Conservation (phyloP, 2,888 invertebrate genomes). For the Cephus pulcher region DNA sequence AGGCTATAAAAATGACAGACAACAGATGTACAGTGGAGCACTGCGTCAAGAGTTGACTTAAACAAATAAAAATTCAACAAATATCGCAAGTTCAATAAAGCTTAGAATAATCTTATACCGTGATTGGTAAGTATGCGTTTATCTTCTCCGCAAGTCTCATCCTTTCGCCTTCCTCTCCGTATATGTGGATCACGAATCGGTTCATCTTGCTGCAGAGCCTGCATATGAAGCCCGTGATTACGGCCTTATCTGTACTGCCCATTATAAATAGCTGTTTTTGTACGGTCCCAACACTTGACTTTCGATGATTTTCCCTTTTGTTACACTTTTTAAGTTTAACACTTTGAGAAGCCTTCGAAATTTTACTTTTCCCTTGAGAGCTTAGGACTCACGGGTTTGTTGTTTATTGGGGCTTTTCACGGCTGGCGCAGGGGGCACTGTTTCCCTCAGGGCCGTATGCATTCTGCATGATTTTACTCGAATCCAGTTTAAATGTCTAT, state of each 20-base stretch:
- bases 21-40: background rate
- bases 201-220: conserved; percentile 89
- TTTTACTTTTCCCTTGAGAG: conserved; percentile 22
- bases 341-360: conserved; percentile 24
- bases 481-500: background rate
- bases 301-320: background rate
- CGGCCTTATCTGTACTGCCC: conserved; percentile 86
- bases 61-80: background rate
- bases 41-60: background rate
- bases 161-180: conserved; percentile 82
- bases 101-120: conserved; percentile 69
- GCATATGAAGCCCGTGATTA: conserved; percentile 86
- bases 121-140: conserved; percentile 83
- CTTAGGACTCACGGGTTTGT: conserved; percentile 33
- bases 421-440: conserved; percentile 30
- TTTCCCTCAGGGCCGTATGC: conserved; percentile 22
- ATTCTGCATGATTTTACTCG: background rate
- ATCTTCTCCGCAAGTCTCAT: conserved; percentile 83
- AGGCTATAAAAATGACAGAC: background rate
- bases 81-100: background rate
- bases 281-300: background rate
- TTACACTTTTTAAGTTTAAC: conserved; percentile 1
- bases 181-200: conserved; percentile 84
- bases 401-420: conserved; percentile 42
- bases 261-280: conserved; percentile 64